phyloP scores from a whole-genome alignment of 2,113 vertebrate species.

The Dromiciops gliroides region DNA sequence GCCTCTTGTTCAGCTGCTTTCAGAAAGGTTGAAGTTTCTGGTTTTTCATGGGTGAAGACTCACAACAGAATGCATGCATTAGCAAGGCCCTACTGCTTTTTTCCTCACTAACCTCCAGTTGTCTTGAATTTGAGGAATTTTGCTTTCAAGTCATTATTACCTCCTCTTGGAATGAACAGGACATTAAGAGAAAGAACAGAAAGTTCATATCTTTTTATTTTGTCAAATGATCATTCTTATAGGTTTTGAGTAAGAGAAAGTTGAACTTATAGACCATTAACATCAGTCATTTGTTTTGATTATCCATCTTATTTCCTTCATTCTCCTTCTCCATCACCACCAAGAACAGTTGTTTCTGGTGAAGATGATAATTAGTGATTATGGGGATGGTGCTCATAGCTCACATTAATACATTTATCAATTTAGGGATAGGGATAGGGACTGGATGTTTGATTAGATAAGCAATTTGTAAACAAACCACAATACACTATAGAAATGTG shows the following conservation, averaged over 20 bases:
- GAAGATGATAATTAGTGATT: not conserved
- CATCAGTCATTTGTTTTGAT: not conserved
- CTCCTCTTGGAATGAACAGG: too few relatives aligned
- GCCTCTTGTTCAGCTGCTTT: too few relatives aligned
- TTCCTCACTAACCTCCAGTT: constrained; percentile 11
- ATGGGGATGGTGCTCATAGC: not conserved
- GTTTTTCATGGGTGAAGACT: too few relatives aligned
- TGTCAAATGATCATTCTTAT: not conserved
- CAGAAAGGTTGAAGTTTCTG: too few relatives aligned
- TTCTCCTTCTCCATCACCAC: not conserved
- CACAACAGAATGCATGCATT: too few relatives aligned
- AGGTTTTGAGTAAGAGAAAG: not conserved
- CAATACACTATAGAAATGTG: not conserved
- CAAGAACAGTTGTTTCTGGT: not conserved
- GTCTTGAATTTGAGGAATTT: not conserved
- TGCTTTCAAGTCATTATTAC: not conserved
- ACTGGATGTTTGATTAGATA: not conserved
- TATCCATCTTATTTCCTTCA: not conserved
- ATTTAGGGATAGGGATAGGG: not conserved
- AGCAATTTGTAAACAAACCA: not conserved
- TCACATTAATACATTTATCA: not conserved
- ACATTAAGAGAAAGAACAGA: too few relatives aligned
- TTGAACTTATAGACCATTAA: not conserved
- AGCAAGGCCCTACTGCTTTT: not conserved
- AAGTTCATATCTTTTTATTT: not conserved